These are phyloP conservation scores for Drosophila rufa DNA, from an alignment of 1,140 invertebrate species.

Conservation along the genomic window DNA sequence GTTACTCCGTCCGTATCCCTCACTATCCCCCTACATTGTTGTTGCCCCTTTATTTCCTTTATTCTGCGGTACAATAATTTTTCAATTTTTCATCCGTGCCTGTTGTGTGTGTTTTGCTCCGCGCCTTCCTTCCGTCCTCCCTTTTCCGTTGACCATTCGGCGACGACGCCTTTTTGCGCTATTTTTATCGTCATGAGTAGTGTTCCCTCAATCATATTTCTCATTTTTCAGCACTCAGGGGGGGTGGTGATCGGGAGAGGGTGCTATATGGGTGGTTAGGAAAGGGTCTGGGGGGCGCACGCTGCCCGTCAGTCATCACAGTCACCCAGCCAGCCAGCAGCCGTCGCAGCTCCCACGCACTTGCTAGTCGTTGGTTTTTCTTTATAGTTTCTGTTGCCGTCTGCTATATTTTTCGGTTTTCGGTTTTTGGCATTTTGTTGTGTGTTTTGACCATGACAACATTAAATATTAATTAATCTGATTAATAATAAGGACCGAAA, in stretches of 20 bases:
- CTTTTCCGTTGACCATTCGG: conserved; percentile 13
- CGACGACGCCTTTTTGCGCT: conserved; percentile 52
- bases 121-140: conserved; percentile 9
- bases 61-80: conserved; percentile 71
- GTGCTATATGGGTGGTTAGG: conserved; percentile 1
- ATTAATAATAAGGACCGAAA: conserved; percentile 59
- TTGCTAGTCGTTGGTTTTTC: conserved; percentile 39
- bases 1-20: conserved; percentile 13
- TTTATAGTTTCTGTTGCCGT: conserved; percentile 59
- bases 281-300: conserved; percentile 24
- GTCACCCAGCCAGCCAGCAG: conserved; percentile 20
- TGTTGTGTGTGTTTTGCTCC: conserved; percentile 38
- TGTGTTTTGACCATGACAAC: conserved; percentile 78
- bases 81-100: conserved; percentile 62
- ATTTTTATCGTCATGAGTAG: conserved; percentile 76
- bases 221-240: conserved; percentile 65
- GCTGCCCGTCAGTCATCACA: conserved; percentile 43
- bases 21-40: conserved; percentile 11
- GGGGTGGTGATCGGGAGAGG: conserved; percentile 1
- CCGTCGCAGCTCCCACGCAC: conserved; percentile 59
- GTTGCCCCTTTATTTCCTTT: conserved; percentile 38
- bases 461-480: conserved; percentile 83
- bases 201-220: conserved; percentile 80
- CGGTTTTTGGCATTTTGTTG: conserved; percentile 43
- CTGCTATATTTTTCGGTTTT: conserved; percentile 55